Evolutionary conservation across 1,140 invertebrate species (phyloP).

Genomic region (Drosophila quadrilineata): DNA sequence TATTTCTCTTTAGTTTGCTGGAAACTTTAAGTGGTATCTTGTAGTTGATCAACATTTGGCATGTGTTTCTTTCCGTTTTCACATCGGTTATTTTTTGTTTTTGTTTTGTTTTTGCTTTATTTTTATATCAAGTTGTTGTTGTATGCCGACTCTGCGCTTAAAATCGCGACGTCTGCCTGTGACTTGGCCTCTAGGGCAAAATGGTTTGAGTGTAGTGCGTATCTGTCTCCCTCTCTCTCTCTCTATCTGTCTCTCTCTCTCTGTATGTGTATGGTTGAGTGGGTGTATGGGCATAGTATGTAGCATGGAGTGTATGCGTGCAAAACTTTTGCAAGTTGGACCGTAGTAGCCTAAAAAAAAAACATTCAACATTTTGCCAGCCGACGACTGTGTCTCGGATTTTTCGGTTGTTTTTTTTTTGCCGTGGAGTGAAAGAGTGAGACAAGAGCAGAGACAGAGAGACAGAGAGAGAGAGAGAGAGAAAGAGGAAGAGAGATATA

Average conservation of each 20-base stretch:
- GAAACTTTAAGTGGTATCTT: too few species aligned
- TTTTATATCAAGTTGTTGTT: constrained; percentile 71
- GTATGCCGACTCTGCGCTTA: constrained; percentile 63
- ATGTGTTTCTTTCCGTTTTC: constrained; percentile 19
- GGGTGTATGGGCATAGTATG: too few species aligned
- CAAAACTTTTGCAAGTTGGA: constrained; percentile 67
- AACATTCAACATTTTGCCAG: constrained; percentile 59
- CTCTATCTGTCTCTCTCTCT: too few species aligned
- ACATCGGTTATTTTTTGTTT: too few species aligned
- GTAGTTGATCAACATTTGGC: constrained; percentile 10
- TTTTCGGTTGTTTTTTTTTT: constrained; percentile 34
- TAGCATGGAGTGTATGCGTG: too few species aligned
- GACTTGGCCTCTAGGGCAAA: constrained; percentile 35
- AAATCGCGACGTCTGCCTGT: constrained; percentile 61
- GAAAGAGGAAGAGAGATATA: background rate
- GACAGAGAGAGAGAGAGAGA: background rate
- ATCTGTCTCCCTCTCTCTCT: too few species aligned
- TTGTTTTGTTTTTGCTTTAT: constrained; percentile 51
- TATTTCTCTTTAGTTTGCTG: too few species aligned
- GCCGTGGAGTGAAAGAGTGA: too few species aligned
- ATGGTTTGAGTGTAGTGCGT: constrained; percentile 12
- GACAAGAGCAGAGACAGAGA: too few species aligned
- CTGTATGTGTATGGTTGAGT: constrained; percentile 1
- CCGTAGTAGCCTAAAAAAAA: constrained; percentile 55
- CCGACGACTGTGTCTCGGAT: constrained; percentile 73